phyloP scores from a whole-genome alignment of 2,113 vertebrate species.

The Typhlomys cinereus region DNA sequence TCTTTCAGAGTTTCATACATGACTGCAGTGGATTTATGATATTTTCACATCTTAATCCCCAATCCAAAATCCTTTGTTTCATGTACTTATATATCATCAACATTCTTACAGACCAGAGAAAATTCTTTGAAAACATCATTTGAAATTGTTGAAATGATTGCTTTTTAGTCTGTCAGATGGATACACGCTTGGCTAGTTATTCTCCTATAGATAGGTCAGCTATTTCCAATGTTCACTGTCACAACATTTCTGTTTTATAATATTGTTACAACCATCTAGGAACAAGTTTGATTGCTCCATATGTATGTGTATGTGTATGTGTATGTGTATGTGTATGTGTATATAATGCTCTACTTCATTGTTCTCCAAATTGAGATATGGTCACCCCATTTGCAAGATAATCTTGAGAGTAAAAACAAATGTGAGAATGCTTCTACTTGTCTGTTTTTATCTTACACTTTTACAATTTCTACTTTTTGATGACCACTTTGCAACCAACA shows the following conservation, averaged over 20 bases:
- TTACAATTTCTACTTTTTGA: conserved; percentile 13
- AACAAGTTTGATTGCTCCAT: not conserved
- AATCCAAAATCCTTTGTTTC: too few relatives aligned
- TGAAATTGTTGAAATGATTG: conserved; percentile 51
- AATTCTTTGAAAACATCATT: conserved; percentile 50
- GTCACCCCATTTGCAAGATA: not conserved
- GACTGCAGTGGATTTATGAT: too few relatives aligned
- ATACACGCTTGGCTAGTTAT: conserved; percentile 32
- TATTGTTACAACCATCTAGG: not conserved
- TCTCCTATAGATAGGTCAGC: conserved; percentile 7
- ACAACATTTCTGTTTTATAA: conserved; percentile 35
- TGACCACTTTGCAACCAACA: not conserved
- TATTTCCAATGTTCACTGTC: conserved; percentile 2
- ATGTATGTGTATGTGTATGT: too few relatives aligned
- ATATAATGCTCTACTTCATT: not conserved
- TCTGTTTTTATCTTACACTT: not conserved
- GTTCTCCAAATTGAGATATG: not conserved
- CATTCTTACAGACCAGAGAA: conserved; percentile 31
- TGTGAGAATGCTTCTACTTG: not conserved
- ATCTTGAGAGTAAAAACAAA: not conserved
- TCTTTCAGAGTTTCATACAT: too few relatives aligned
- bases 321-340: too few relatives aligned
- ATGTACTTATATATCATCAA: not conserved
- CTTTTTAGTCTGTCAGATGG: conserved; percentile 35
- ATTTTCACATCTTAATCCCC: too few relatives aligned